Percentiles rank a stretch among this genome's conserved stretches.
These are phyloP conservation scores for Silurus asotus DNA, from an alignment of 2,113 vertebrate species.

Conservation along the genomic window DNA sequence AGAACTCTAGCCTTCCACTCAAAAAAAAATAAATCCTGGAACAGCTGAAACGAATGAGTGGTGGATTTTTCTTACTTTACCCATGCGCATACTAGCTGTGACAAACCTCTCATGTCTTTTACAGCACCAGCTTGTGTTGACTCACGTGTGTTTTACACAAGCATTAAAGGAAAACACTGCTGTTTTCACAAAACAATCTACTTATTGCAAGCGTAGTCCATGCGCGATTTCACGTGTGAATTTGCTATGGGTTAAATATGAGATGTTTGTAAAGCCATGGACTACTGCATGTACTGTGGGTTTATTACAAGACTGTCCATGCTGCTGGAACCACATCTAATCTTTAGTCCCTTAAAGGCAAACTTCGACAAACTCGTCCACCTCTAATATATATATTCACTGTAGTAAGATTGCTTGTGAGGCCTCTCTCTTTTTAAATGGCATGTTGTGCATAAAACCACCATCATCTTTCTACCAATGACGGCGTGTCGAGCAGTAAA, in stretches of 20 bases:
- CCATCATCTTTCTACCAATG: not conserved
- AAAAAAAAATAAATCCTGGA: slow-evolving; percentile 17
- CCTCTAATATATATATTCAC: no score
- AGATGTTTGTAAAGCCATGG: no score
- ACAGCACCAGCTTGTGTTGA: not conserved
- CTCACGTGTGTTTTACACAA: not conserved
- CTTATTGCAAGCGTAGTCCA: not conserved
- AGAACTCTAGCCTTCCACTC: slow-evolving; percentile 29
- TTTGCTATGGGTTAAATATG: not conserved
- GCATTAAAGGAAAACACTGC: not conserved
- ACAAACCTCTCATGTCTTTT: not conserved
- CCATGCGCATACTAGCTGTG: not conserved
- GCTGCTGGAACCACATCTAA: no score
- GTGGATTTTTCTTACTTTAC: slow-evolving; percentile 8
- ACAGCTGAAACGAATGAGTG: slow-evolving; percentile 30
- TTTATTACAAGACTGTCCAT: no score
- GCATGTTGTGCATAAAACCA: not conserved
- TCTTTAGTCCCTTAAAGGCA: no score
- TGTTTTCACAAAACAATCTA: not conserved
- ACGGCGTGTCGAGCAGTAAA: not conserved
- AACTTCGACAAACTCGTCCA: no score
- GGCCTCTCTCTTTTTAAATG: no score
- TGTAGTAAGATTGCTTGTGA: no score
- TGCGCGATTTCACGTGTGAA: no score
- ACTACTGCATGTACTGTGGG: no score